Conservation (phyloP, 1,140 invertebrate genomes). For the Pseudomyrmex dendroicus region DNA sequence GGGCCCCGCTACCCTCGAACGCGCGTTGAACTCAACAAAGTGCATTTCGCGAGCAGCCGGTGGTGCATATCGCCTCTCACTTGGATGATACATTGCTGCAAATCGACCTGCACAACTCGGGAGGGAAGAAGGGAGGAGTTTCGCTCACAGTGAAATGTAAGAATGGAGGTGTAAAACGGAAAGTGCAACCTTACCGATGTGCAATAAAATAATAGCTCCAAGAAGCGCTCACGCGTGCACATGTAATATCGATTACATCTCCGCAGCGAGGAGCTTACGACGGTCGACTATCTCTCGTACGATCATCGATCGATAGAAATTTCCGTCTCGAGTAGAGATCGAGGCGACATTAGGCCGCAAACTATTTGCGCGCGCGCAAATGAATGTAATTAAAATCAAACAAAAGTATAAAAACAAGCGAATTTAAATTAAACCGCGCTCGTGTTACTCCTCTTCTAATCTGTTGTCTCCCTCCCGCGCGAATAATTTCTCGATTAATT, state of each 20-base stretch:
- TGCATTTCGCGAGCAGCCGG: neutral
- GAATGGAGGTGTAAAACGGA: neutral
- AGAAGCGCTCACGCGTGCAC: neutral
- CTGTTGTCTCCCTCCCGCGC: conserved; percentile 4
- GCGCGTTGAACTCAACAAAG: conserved; percentile 26
- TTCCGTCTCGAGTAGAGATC: conserved; percentile 5
- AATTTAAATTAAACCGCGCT: conserved; percentile 9
- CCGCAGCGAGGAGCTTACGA: neutral
- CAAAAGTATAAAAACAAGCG: neutral
- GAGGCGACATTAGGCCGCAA: neutral
- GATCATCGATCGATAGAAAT: conserved; percentile 20
- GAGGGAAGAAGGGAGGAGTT: neutral
- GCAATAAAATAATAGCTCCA: conserved; percentile 22
- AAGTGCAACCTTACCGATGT: neutral
- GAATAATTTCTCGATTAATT: conserved; percentile 4
- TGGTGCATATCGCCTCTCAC: conserved; percentile 14
- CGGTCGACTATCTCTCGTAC: conserved; percentile 20
- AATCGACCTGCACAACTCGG: conserved; percentile 17
- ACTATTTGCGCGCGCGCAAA: neutral
- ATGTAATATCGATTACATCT: conserved; percentile 21
- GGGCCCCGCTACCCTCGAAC: conserved; percentile 22
- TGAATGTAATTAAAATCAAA: conserved; percentile 9
- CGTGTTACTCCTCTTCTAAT: neutral
- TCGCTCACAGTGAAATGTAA: neutral
- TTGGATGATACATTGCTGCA: conserved; percentile 29